phyloP scores from a whole-genome alignment of 2,888 invertebrate species.

The Meiosimyza decipiens region DNA sequence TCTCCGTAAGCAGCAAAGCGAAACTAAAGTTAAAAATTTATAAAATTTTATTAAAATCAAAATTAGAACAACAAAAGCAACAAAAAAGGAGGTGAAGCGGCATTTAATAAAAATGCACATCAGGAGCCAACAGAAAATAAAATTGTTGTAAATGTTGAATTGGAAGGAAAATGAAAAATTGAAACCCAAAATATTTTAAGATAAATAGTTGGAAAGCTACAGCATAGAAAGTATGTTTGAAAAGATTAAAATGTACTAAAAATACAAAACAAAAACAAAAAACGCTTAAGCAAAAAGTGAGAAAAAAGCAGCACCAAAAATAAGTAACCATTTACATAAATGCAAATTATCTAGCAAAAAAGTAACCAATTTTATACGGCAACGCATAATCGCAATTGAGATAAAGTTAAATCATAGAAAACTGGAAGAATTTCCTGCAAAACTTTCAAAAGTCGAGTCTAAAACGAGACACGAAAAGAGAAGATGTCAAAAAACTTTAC shows the following conservation, averaged over 20 bases:
- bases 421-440: neutral
- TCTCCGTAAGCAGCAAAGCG: conserved; percentile 23
- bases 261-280: conserved; percentile 11
- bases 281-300: conserved; percentile 42
- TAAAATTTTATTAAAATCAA: conserved; percentile 23
- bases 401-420: conserved; percentile 8
- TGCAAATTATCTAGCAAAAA: conserved; percentile 19
- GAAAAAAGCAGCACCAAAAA: conserved; percentile 29
- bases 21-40: neutral
- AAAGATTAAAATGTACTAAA: conserved; percentile 13
- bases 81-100: neutral
- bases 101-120: conserved; percentile 20
- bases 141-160: conserved; percentile 25
- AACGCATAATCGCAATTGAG: neutral
- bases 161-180: conserved; percentile 31
- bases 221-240: conserved; percentile 25
- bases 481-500: conserved; percentile 61
- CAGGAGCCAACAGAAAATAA: conserved; percentile 7
- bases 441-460: conserved; percentile 25
- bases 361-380: conserved; percentile 32
- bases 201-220: conserved; percentile 47
- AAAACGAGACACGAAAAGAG: conserved; percentile 19
- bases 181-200: conserved; percentile 38
- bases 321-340: conserved; percentile 28
- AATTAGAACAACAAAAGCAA: conserved; percentile 9